Percentiles rank a stretch among this genome's conserved stretches.
These are phyloP conservation scores for Eucidaris tribuloides DNA, from an alignment of 35 echinoderm and acorn worm genomes.

Conservation along the genomic window DNA sequence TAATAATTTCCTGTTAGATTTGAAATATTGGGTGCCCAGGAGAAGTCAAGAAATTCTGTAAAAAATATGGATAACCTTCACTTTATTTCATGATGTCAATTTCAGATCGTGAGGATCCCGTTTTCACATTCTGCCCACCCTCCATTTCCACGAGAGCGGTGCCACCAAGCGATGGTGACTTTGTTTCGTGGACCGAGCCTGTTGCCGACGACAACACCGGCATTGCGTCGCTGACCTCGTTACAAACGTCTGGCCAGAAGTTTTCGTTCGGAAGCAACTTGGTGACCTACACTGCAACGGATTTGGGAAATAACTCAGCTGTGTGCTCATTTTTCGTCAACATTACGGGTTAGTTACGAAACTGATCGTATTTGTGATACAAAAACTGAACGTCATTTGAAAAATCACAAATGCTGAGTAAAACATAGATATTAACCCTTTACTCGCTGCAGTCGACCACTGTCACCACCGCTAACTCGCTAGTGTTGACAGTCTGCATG, in stretches of 20 bases:
- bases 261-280: conserved; percentile 41
- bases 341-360: conserved; percentile 55
- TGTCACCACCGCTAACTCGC: too few species aligned
- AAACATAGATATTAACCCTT: too few species aligned
- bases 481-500: too few species aligned
- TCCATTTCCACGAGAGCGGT: not conserved
- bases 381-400: too few species aligned
- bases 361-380: too few species aligned
- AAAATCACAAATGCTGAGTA: too few species aligned
- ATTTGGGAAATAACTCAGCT: conserved; percentile 33
- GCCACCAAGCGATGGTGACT: not conserved
- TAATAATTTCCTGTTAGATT: not conserved
- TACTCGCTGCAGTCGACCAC: too few species aligned
- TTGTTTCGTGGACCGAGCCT: conserved; percentile 26
- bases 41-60: not conserved
- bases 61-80: not conserved
- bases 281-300: conserved; percentile 52
- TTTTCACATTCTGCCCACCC: not conserved
- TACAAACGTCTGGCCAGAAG: not conserved
- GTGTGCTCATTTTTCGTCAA: conserved; percentile 45
- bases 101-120: conserved; percentile 33
- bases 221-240: not conserved
- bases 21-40: not conserved
- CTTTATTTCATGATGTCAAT: not conserved
- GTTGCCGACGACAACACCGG: conserved; percentile 6